Conservation (phyloP, 1,140 invertebrate genomes). For the Caenorhabditis remanei region DNA sequence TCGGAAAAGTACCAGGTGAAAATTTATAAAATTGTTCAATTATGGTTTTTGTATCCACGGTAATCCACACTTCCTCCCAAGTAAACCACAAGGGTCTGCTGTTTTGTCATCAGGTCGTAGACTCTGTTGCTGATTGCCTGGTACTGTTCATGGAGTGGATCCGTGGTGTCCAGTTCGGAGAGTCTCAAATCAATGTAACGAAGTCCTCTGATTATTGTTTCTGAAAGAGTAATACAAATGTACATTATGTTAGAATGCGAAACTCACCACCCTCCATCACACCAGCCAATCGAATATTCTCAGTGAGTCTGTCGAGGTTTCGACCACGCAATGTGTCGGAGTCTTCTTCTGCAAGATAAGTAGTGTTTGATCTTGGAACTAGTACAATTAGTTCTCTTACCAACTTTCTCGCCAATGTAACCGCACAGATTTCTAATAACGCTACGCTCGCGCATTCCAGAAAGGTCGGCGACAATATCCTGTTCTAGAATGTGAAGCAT, state of each 20-base stretch:
- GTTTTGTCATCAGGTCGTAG: not conserved
- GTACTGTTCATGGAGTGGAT: not conserved
- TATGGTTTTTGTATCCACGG: not conserved
- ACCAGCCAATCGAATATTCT: no score
- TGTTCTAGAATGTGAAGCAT: not conserved
- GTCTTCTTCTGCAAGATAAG: no score
- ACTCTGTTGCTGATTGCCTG: not conserved
- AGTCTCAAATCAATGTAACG: constrained; percentile 6
- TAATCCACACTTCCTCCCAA: not conserved
- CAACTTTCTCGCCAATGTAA: not conserved
- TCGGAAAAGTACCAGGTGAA: not conserved
- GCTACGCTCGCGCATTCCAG: not conserved
- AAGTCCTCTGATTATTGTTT: not conserved
- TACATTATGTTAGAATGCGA: no score
- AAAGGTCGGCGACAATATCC: not conserved
- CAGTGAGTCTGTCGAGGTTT: no score
- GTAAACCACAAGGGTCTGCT: not conserved
- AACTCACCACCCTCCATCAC: no score
- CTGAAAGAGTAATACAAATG: not conserved
- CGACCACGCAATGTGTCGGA: no score
- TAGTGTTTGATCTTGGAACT: not conserved
- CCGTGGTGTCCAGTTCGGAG: not conserved
- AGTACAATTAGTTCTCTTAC: not conserved
- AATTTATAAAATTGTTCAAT: not conserved
- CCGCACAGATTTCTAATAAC: not conserved